A percentile compares a stretch with the other conserved stretches of the same genome.
phyloP scores from a whole-genome alignment of 2,113 vertebrate species.

The Passer montanus region DNA sequence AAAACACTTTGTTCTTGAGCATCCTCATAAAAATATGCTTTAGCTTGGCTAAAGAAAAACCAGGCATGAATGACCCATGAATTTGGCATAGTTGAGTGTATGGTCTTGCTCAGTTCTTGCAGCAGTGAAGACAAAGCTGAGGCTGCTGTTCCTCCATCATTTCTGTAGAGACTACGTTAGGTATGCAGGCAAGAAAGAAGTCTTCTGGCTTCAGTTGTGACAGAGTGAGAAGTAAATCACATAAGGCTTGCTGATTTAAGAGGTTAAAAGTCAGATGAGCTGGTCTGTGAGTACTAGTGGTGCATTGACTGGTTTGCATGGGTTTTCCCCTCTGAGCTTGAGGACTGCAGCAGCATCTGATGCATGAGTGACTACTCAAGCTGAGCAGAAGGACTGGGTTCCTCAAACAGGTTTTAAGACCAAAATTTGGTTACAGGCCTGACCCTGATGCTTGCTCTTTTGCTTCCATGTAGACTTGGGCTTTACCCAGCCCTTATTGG shows the following conservation, averaged over 20 bases:
- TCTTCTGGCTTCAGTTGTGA: not conserved
- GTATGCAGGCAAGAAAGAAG: not conserved
- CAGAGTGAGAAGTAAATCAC: rapidly evolving
- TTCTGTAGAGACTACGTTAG: not conserved
- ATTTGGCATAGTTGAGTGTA: not conserved
- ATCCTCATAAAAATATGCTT: not conserved
- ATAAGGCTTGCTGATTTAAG: not conserved
- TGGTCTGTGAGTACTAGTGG: not conserved
- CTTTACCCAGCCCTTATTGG: not conserved
- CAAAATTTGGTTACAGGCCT: not conserved
- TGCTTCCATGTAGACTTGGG: not conserved
- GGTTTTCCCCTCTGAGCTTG: not conserved
- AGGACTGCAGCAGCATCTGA: not conserved
- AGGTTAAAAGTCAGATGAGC: not conserved
- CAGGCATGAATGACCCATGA: not conserved
- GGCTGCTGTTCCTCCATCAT: not conserved
- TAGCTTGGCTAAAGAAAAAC: not conserved
- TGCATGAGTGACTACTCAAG: not conserved
- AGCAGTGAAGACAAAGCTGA: not conserved
- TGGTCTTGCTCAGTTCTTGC: not conserved
- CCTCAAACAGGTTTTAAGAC: not conserved
- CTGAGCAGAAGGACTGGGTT: not conserved
- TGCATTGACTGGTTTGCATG: not conserved
- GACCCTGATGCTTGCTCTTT: not conserved
- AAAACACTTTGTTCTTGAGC: constrained; percentile 31